Conservation (phyloP, 2,888 invertebrate genomes). For the Ectobius pallidus region DNA sequence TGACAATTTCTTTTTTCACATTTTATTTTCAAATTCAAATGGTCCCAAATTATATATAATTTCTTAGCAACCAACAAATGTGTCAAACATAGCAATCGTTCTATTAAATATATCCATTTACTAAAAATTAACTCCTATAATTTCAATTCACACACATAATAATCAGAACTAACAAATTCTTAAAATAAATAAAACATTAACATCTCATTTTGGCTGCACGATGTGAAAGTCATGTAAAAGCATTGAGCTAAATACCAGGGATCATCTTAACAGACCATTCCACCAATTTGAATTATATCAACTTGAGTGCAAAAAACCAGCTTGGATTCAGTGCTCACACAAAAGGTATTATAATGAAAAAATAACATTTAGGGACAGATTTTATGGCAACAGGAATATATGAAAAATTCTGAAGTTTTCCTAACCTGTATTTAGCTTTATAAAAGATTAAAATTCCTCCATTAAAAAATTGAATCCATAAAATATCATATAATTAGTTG, state of each 20-base stretch:
- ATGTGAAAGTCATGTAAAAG: conserved; percentile 9
- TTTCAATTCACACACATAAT: conserved; percentile 11
- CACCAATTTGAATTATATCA: too few relatives aligned
- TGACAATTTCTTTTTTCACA: not conserved
- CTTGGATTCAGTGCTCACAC: not conserved
- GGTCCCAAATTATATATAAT: conserved; percentile 37
- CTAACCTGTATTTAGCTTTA: too few relatives aligned
- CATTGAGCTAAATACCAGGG: not conserved
- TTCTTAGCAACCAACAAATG: conserved; percentile 31
- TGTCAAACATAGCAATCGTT: conserved; percentile 15
- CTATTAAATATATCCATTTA: conserved; percentile 6
- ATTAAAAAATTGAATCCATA: too few relatives aligned
- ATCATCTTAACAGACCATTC: too few relatives aligned
- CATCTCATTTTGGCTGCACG: not conserved
- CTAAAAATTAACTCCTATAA: not conserved
- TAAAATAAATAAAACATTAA: conserved; percentile 18
- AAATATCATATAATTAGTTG: too few relatives aligned
- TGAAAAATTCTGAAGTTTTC: too few relatives aligned
- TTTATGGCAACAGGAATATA: too few relatives aligned
- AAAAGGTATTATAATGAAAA: not conserved
- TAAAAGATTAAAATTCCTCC: too few relatives aligned
- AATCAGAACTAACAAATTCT: conserved; percentile 3
- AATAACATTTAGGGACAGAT: too few relatives aligned
- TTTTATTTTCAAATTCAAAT: conserved; percentile 32
- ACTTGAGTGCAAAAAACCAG: too few relatives aligned